Conservation (phyloP, 2,797 vertebrate genomes). For the Morelia viridis region DNA sequence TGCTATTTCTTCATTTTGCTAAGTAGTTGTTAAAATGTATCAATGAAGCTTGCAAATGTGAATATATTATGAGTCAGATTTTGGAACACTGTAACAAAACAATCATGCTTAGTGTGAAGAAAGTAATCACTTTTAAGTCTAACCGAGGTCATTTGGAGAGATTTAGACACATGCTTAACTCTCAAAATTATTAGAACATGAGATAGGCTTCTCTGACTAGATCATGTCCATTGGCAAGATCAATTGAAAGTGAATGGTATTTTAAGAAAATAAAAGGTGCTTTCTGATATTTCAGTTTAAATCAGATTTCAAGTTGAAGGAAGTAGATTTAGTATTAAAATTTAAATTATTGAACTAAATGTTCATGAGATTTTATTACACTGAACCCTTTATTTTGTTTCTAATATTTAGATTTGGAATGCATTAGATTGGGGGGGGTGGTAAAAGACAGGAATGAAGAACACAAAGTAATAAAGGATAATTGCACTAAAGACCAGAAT, state of each 20-base stretch:
- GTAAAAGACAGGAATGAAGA: background rate
- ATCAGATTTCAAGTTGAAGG: background rate
- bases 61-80: constrained; percentile 33
- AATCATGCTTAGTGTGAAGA: background rate
- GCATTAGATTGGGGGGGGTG: background rate
- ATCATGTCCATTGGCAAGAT: background rate
- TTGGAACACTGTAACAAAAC: constrained; percentile 24
- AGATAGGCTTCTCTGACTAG: background rate
- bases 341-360: background rate
- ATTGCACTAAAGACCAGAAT: background rate
- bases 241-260: background rate
- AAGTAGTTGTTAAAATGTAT: background rate
- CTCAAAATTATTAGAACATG: background rate
- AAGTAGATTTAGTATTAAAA: background rate
- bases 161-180: background rate
- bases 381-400: background rate
- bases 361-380: background rate
- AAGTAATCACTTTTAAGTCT: constrained; percentile 6
- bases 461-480: background rate
- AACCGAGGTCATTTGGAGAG: background rate
- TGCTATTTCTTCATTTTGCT: background rate
- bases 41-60: constrained; percentile 38
- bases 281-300: constrained; percentile 1
- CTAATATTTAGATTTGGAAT: background rate
- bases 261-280: background rate